These are phyloP conservation scores for Formica aserva DNA, from an alignment of 2,888 invertebrate genomes.

Conservation along the genomic window DNA sequence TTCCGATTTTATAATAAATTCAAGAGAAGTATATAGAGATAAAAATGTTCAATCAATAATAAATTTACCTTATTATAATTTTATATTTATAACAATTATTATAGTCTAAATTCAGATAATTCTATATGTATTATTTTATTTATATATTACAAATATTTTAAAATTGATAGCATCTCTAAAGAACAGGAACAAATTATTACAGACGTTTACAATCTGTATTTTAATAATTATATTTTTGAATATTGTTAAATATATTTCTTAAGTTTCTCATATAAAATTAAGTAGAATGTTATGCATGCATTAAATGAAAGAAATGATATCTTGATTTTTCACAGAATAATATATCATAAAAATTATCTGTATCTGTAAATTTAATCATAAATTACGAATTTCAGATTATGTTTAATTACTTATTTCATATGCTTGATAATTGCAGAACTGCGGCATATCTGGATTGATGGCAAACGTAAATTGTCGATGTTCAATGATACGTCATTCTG, in stretches of 20 bases:
- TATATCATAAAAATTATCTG: no score
- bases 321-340: no score
- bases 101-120: not conserved
- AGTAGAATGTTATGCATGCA: not conserved
- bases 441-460: slow-evolving; percentile 9
- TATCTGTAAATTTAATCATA: not conserved
- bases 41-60: not conserved
- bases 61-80: not conserved
- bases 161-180: not conserved
- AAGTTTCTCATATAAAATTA: not conserved
- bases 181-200: not conserved
- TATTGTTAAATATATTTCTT: not conserved
- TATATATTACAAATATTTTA: not conserved
- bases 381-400: not conserved
- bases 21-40: not conserved
- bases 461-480: not conserved
- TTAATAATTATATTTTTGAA: not conserved
- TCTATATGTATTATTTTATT: not conserved
- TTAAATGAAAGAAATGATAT: no score
- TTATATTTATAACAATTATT: slow-evolving; percentile 15
- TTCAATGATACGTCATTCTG: no score
- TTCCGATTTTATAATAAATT: slow-evolving; percentile 14
- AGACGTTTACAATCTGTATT: not conserved
- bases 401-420: not conserved
- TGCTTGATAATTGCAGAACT: not conserved